Evolutionary conservation across 1,140 invertebrate species (phyloP), one percentile per base, ranked within the genome.

Genomic region (Drosophila ohnishii): DNA sequence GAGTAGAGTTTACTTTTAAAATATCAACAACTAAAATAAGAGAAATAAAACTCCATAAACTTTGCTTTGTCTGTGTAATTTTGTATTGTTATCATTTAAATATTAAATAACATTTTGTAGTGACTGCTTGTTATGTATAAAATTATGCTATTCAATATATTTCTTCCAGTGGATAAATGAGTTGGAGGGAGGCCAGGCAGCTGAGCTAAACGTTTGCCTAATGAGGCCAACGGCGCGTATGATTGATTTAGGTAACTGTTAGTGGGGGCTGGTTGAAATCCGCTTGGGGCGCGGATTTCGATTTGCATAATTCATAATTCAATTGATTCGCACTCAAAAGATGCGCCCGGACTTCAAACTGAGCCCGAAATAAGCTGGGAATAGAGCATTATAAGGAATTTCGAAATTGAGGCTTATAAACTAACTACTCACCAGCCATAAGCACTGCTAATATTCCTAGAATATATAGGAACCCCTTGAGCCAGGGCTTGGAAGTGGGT

Each of bases 221-320:
- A 70, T 70, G 55, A 71, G 75, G 72, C 81, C 81, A 84, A 76
- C 67, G 77, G 81, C 37, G 77, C 80, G 76, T 76, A 85, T 84
- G 77, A 84, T 84, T 84, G 73, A 84, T 84, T 80, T 85, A 66
- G 59, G 56, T 58, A 55, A 51, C 25, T 48, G 19, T 40, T 25
- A 47, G 35, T 6, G n/a, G n/a, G 56, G 59, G 39, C n/a, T 30
- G 61, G 16, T 14, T 14, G 30, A 69, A 51, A 63, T 45, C 40
- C 61, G 64, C 80, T 61, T 22, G 30, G 19, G 80, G 80, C 75
- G 22, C 16, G 35, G 64, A 64, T 72, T 69, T 75, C 61, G 63
- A 61, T 83, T 75, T 79, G 71, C 75, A 76, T 83, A 83, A 79
- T 79, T 75, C 48, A 75, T 83, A 83, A 79, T 75, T 84, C 56